Percentiles rank a stretch among this genome's conserved stretches.
Evolutionary conservation across 2,113 vertebrate genomes (phyloP).

Genomic region (zebrafish (Danio rerio)): GRCz12tu NC_133185.1:49397001-49397500

Average conservation of each 20-base stretch:
- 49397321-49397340: slow-evolving; percentile 21
- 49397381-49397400: background rate
- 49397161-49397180: too few relatives aligned
- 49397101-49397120: too few relatives aligned
- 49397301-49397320: slow-evolving; percentile 26
- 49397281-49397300: slow-evolving; percentile 6
- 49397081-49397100: too few relatives aligned
- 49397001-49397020: too few relatives aligned
- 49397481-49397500: slow-evolving; percentile 37
- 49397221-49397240: slow-evolving; percentile 48
- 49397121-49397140: too few relatives aligned
- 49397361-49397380: slow-evolving; percentile 3
- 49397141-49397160: too few relatives aligned
- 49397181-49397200: too few relatives aligned
- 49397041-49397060: too few relatives aligned
- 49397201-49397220: too few relatives aligned
- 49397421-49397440: background rate
- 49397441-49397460: background rate
- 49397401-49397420: background rate
- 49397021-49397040: too few relatives aligned
- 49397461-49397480: background rate
- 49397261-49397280: slow-evolving; percentile 36
- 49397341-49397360: slow-evolving; percentile 32
- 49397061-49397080: too few relatives aligned
- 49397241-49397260: slow-evolving; percentile 57